A percentile compares a stretch with the other conserved stretches of the same genome.
phyloP scores from a whole-genome alignment of 2,797 vertebrate species.

The Pteronotus mesoamericanus region DNA sequence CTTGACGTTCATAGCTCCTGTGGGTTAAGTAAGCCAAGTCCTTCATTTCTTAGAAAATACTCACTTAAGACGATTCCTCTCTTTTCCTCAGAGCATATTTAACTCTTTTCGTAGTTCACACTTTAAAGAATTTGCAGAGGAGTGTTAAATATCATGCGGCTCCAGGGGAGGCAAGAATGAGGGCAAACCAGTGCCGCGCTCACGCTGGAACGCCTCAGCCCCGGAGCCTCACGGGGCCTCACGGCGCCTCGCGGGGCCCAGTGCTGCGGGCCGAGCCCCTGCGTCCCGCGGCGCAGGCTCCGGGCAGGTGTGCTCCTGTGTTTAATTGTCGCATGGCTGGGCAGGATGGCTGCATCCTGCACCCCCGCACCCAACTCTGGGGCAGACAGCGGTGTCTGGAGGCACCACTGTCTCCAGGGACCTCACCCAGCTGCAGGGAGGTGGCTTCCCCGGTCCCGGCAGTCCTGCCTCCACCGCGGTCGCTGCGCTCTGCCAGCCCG shows the following conservation, averaged over 20 bases:
- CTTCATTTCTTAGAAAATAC: neutral
- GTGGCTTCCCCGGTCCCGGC: accelerated
- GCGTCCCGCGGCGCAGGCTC: accelerated
- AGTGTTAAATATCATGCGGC: neutral
- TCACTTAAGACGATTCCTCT: neutral
- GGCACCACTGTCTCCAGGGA: too few species aligned
- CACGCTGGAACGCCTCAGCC: neutral
- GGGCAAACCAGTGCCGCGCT: neutral
- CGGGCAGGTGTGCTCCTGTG: accelerated
- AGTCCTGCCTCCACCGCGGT: neutral
- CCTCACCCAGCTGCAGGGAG: too few species aligned
- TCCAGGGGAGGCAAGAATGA: neutral
- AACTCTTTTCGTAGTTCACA: neutral
- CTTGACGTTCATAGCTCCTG: accelerated
- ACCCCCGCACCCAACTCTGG: neutral
- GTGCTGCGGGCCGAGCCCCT: too few species aligned
- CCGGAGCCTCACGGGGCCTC: accelerated
- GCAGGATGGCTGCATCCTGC: neutral
- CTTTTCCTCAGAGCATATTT: conserved; percentile 18
- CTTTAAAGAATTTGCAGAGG: neutral
- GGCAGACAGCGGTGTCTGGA: neutral
- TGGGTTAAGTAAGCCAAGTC: neutral
- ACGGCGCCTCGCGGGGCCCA: too few species aligned
- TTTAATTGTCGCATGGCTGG: neutral
- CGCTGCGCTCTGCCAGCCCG: neutral